A percentile compares a stretch with the other conserved stretches of the same genome.
Evolutionary conservation across 2,797 vertebrate species (phyloP).

Genomic region (Aphelocoma californica): DNA sequence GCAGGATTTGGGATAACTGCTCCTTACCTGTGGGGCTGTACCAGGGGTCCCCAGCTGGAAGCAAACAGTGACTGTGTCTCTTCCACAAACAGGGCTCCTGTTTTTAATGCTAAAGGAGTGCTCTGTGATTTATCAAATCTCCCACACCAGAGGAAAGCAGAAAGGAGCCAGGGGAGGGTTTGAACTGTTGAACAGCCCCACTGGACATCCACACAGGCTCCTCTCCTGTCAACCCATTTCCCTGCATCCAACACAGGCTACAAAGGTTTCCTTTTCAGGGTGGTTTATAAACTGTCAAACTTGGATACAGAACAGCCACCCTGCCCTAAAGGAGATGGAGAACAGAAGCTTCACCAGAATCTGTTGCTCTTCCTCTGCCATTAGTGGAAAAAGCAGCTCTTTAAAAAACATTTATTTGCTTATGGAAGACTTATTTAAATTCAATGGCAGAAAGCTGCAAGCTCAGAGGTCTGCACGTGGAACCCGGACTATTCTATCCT

Average conservation of each 20-base stretch:
- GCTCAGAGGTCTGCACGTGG: neutral
- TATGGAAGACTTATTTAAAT: neutral
- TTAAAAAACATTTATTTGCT: neutral
- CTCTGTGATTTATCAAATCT: neutral
- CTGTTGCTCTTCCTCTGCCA: neutral
- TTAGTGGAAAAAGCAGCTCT: neutral
- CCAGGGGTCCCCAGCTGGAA: neutral
- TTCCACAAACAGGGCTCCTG: neutral
- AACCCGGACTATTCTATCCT: neutral
- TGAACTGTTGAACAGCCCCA: neutral
- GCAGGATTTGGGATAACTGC: neutral
- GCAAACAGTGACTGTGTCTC: neutral
- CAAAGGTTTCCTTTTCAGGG: slow-evolving; percentile 46
- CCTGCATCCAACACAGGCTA: neutral
- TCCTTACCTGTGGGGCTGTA: neutral
- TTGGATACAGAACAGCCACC: slow-evolving; percentile 20
- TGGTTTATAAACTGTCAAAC: slow-evolving; percentile 22
- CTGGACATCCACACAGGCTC: neutral
- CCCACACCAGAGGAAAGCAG: neutral
- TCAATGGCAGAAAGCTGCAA: neutral
- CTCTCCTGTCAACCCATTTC: neutral
- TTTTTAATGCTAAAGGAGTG: neutral
- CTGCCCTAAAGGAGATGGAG: neutral
- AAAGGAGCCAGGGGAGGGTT: neutral
- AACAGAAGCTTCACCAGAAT: slow-evolving; percentile 17